Conservation (phyloP, 2,113 vertebrate genomes). For the Isurus oxyrinchus region DNA sequence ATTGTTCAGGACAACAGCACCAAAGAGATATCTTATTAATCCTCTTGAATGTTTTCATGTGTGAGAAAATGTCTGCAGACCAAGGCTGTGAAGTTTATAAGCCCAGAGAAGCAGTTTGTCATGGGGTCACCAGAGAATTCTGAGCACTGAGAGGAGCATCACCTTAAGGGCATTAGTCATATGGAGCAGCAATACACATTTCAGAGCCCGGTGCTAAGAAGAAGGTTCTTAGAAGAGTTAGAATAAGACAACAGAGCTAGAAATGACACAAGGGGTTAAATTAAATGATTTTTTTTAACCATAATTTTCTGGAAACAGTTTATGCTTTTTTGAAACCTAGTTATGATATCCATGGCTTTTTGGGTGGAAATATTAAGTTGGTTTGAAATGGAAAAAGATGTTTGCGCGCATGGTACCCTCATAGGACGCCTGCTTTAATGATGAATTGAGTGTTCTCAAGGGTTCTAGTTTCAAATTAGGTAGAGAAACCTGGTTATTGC, state of each 20-base stretch:
- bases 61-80: background rate
- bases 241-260: background rate
- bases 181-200: background rate
- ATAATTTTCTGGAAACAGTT: background rate
- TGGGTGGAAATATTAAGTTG: background rate
- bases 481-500: background rate
- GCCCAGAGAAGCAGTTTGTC: background rate
- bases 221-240: too few species aligned
- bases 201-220: background rate
- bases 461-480: background rate
- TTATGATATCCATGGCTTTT: background rate
- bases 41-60: background rate
- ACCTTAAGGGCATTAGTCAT: background rate
- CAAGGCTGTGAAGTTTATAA: background rate
- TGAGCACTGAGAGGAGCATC: background rate
- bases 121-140: background rate
- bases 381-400: constrained; percentile 1
- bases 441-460: constrained; percentile 9
- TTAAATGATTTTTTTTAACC: background rate
- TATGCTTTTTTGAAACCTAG: background rate
- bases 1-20: background rate
- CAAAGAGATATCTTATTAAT: background rate
- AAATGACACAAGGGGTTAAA: background rate
- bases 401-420: background rate
- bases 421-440: background rate